phyloP scores from a whole-genome alignment of 2,888 invertebrate species.

The Odontocerum albicorne region DNA sequence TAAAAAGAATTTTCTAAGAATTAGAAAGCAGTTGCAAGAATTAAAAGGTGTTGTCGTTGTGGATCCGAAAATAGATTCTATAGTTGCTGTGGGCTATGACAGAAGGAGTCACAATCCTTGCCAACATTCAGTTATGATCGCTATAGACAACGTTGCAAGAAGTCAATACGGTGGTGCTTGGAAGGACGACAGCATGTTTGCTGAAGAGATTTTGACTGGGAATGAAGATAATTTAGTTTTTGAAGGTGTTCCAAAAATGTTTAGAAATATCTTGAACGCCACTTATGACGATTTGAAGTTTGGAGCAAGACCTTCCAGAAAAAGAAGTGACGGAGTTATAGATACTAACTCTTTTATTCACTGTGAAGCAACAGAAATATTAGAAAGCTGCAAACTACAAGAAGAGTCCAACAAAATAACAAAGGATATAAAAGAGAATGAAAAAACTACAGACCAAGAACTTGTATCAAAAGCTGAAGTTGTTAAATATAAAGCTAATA shows the following conservation, averaged over 20 bases:
- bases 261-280: conserved; percentile 45
- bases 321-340: conserved; percentile 41
- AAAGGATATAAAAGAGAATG: neutral
- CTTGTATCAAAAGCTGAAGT: too few species aligned
- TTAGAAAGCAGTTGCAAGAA: conserved; percentile 6
- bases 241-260: conserved; percentile 49
- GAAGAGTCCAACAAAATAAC: neutral
- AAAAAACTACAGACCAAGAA: too few species aligned
- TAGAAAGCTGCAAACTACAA: too few species aligned
- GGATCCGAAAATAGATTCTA: conserved; percentile 66
- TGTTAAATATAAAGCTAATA: too few species aligned
- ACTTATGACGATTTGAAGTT: conserved; percentile 47
- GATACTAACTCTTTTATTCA: neutral
- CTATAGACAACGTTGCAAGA: conserved; percentile 81
- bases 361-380: too few species aligned
- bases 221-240: conserved; percentile 37
- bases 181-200: conserved; percentile 40
- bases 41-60: conserved; percentile 59
- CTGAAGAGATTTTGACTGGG: conserved; percentile 27
- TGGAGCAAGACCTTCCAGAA: conserved; percentile 51
- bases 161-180: conserved; percentile 81
- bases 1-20: neutral
- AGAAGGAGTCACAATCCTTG: conserved; percentile 65
- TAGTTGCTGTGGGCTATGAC: conserved; percentile 69
- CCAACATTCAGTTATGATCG: conserved; percentile 83